Evolutionary conservation across 1,140 invertebrate genomes (phyloP), one percentile per base, ranked within the genome.

Genomic region (Eulimnadia texana): DNA sequence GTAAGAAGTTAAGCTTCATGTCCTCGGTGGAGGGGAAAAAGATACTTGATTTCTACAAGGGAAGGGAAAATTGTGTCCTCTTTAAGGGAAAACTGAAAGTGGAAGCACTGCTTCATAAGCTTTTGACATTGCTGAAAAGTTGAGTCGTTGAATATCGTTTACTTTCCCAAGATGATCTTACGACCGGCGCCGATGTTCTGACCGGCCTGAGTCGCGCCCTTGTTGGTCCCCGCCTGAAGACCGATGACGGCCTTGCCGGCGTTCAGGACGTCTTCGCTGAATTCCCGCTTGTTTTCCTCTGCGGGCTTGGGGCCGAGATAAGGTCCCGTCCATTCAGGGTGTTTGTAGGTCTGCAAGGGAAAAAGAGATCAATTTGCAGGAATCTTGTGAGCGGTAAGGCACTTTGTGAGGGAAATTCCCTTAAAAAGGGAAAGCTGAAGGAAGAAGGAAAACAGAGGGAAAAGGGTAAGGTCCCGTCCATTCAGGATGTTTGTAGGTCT

Each of bases 181-280:
- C 86, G 79, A 11, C 81, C 83, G 51, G 93, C 93, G 6, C 93
- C 93, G 63, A 95, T 86, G 76, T 84, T 95, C 69, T 90, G 83
- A 19, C 93, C 93, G 0, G 86, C 82, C 70, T 93, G 90, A 0
- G 83, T 84, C 3, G 90, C 90, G 47, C 91, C 83, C 66, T 80
- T 76, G 72, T 82, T 82, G 56, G 84, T 85, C 51, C 93, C 93
- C 58, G 90, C 90, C 73, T 97, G 93, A 0, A 96, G 80, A 63
- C 90, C 90, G 65, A 96, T 92, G 20, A 94, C 80, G 1, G 80
- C 76, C 68, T 93, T 80, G 1, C 91, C 90, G 51, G 90, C 88
- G 16, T 82, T 77, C 20, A 95, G 74, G 68, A 90, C 86, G 67
- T 93, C 89, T 66, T 93, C 88, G 0, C 84, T 84, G 74, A 93